phyloP scores from a whole-genome alignment of 2,797 vertebrate species.

The Chaetodon trifasciatus region DNA sequence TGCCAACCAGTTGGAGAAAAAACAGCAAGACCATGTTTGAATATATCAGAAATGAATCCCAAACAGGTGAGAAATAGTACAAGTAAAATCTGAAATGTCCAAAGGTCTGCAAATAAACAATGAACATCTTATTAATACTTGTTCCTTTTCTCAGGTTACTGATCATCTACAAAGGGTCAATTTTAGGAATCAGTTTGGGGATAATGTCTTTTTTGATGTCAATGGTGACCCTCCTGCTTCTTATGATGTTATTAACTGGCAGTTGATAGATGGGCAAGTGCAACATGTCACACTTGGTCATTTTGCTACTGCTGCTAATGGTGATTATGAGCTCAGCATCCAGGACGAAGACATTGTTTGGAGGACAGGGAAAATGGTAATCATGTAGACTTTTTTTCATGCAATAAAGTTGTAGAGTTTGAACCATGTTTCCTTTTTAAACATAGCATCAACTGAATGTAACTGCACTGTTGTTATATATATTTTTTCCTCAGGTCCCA shows the following conservation, averaged over 20 bases:
- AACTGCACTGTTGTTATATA: background rate
- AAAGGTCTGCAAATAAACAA: background rate
- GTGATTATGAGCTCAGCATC: conserved; percentile 74
- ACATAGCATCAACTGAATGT: background rate
- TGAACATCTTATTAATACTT: background rate
- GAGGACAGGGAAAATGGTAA: conserved; percentile 78
- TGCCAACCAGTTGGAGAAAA: conserved; percentile 60
- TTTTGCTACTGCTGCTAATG: conserved; percentile 66
- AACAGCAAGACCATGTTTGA: conserved; percentile 59
- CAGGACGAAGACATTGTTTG: conserved; percentile 78
- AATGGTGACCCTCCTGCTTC: conserved; percentile 83
- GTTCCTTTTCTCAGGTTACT: conserved; percentile 68
- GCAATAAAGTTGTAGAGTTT: background rate
- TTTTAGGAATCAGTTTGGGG: conserved; percentile 80
- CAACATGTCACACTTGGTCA: conserved; percentile 83
- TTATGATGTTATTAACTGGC: conserved; percentile 87
- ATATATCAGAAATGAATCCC: conserved; percentile 73
- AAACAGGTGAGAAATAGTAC: conserved; percentile 68
- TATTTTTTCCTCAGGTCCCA: conserved; percentile 21
- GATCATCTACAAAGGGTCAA: conserved; percentile 72
- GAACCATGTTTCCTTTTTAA: background rate
- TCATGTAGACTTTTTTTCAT: background rate
- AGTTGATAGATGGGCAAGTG: conserved; percentile 80
- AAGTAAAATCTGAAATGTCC: background rate
- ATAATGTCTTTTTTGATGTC: conserved; percentile 81